Percentiles rank a stretch among this genome's conserved stretches.
Conservation (phyloP, 35 echinoderm and acorn worm genomes). For the Heliocidaris tuberculata region DNA sequence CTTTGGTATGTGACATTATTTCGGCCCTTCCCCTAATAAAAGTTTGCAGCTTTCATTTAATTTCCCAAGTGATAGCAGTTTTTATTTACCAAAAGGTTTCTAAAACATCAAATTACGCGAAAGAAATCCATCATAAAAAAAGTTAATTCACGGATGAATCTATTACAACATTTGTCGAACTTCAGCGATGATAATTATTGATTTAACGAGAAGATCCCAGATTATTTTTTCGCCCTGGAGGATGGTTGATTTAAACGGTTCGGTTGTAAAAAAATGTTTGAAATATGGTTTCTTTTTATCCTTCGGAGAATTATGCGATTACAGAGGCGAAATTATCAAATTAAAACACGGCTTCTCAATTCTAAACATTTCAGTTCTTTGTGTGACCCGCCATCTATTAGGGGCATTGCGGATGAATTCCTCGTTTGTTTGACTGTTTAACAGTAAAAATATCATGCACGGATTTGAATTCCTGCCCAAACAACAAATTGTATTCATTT, state of each 20-base stretch:
- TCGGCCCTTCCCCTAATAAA: background rate
- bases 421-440: background rate
- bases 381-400: background rate
- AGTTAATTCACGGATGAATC: background rate
- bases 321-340: background rate
- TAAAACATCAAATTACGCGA: background rate
- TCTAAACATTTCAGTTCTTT: background rate
- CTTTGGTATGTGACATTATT: background rate
- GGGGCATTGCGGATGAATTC: background rate
- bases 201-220: background rate
- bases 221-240: background rate
- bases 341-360: background rate
- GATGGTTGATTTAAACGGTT: background rate
- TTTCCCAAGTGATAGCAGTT: background rate
- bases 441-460: background rate
- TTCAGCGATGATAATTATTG: background rate
- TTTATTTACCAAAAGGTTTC: background rate
- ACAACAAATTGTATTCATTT: background rate
- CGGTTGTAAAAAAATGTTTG: background rate
- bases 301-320: constrained; percentile 3
- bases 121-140: background rate
- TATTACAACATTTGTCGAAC: constrained; percentile 11
- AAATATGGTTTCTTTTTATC: background rate
- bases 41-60: background rate
- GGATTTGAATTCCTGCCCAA: background rate